Conservation (phyloP, 2,113 vertebrate species). For the Mellivora capensis region DNA sequence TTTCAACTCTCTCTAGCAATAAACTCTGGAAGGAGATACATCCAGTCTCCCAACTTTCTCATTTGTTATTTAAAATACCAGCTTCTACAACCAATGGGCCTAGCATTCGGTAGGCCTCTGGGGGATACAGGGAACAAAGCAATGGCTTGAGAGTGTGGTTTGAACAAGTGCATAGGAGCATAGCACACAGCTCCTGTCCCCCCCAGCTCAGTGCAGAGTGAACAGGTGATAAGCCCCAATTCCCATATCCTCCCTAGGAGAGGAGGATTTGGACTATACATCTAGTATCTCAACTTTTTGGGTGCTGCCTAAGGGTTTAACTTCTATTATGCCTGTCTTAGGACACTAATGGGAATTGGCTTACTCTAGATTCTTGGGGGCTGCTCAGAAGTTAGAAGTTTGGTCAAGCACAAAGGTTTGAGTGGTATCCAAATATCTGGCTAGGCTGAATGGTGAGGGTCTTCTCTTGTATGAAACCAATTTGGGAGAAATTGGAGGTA, state of each 20-base stretch:
- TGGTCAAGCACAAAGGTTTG: not conserved
- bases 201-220: not conserved
- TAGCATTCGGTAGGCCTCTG: not conserved
- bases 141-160: not conserved
- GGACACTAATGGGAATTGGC: not conserved
- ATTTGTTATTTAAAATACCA: not conserved
- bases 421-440: not conserved
- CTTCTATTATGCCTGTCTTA: not conserved
- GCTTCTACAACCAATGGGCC: not conserved
- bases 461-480: not conserved
- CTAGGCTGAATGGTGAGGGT: not conserved
- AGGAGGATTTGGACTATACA: not conserved
- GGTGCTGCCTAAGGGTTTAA: not conserved
- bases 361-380: not conserved
- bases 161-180: not conserved
- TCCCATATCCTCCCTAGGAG: not conserved
- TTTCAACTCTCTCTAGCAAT: not conserved
- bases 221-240: not conserved
- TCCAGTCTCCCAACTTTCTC: not conserved
- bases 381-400: not conserved
- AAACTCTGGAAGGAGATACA: not conserved
- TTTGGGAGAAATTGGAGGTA: not conserved
- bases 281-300: not conserved
- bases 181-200: not conserved
- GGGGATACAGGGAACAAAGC: not conserved